A percentile compares a stretch with the other conserved stretches of the same genome.
phyloP scores from a whole-genome alignment of 2,113 vertebrate genomes.

The Lophura nycthemera region DNA sequence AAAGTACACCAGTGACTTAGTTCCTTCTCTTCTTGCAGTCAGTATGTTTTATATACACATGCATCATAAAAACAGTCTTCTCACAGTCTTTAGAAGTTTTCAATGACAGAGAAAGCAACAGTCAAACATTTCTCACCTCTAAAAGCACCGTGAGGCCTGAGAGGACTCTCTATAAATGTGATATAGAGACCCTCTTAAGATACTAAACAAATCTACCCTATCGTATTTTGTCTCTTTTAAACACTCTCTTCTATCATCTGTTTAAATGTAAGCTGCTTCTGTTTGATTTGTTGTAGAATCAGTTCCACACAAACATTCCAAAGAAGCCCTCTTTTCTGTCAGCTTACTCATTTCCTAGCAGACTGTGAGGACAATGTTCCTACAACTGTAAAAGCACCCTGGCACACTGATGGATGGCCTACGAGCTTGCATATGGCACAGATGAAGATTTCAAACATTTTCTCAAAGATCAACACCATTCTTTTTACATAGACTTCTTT shows the following conservation, averaged over 20 bases:
- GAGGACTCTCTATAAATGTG: not conserved
- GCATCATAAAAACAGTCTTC: not conserved
- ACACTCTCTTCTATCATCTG: rapidly evolving
- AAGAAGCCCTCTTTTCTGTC: not conserved
- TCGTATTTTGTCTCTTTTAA: not conserved
- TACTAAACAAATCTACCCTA: not conserved
- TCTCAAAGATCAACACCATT: not conserved
- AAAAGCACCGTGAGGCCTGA: not conserved
- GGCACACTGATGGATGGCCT: rapidly evolving
- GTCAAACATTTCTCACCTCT: not conserved
- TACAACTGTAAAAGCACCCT: not conserved
- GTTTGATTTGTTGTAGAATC: not conserved
- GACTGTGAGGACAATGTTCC: rapidly evolving
- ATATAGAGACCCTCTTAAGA: not conserved
- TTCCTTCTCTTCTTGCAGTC: not conserved
- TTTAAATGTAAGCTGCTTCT: not conserved
- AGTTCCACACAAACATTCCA: not conserved
- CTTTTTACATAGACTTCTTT: not conserved
- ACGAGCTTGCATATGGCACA: not conserved
- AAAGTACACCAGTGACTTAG: not conserved
- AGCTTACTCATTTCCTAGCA: not conserved
- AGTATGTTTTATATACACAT: not conserved
- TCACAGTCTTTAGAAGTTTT: not conserved
- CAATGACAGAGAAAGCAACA: not conserved
- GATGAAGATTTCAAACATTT: not conserved